Evolutionary conservation across 1,140 invertebrate genomes (phyloP), one percentile per base, ranked within the genome.

Genomic region (Papilio polytes): DNA sequence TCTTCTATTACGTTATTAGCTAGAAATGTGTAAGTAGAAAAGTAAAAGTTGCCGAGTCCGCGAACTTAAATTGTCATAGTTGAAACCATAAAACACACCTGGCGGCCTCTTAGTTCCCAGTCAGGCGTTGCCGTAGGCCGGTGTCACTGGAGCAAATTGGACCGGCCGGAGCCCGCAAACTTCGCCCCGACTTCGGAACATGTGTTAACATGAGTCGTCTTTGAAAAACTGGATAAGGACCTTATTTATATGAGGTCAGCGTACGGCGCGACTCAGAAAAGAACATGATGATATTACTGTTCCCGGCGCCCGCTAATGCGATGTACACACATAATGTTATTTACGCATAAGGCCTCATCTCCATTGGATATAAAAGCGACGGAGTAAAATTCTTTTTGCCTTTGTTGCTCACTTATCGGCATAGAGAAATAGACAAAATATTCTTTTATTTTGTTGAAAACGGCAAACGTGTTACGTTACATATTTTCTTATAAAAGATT

Each of bases 181-280:
- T 92, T 90, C 84, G 86, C 83, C 87, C 84, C 82, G 88, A 87
- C 88, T 89, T 81, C 80, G 84, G 85, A 91, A 92, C 93, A 94
- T 87, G 92, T 94, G 93, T 94, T 94, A 91, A 90, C 92, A 91
- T 84, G 89, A 88, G 78, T 90, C 87, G 84, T 92, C 90, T 94
- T 93, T 93, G 92, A 93, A 94, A 94, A 94, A 92, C 87, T 93
- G 89, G 86, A 92, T 94, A 92, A 94, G 86, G 85, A 88, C 87
- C 92, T 93, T 94, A 94, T 94, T 94, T 94, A 90, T 94, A 93
- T 94, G 92, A 90, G 91, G 87, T 90, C 87, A 93, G 89, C 92
- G 92, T 93, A 88, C 89, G 88, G 79, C 79, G 87, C 90, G 89
- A 92, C 89, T 86, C 89, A 89, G 82, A 89, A 92, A 91, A 91